Base-by-base conservation (phyloP, 2,797 vertebrate species). In the Lepidocolaptes lacrymiger region DNA sequence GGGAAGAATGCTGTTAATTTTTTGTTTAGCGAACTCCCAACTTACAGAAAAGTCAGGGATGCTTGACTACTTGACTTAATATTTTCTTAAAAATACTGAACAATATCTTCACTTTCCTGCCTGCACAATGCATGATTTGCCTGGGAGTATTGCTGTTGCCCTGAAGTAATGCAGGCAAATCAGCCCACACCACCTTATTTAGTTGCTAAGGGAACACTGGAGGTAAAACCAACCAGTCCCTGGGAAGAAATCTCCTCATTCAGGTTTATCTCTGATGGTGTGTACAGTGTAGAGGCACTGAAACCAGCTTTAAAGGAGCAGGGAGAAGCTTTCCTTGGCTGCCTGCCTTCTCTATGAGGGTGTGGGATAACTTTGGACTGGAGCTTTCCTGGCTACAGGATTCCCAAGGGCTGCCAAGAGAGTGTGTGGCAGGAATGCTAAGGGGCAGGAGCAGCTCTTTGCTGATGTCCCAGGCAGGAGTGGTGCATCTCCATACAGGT, bases 401-500 rank as follows among this genome's bases (percentile, higher is more conserved):
- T 52, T 77, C n/a, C 32, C 14, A 61, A 37, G 32, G 43, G 11
- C n/a, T 86, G 6, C 55, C 27, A 34, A 14, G 20, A 22, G 10
- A 0, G 2, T 22, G 22, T 55, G 11, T 20, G 27, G 21, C n/a
- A 64, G 58, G 23, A 51, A 37, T 32, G 12, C 18, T 11, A 32
- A 34, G 34, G 44, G 14, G 4, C 7, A 16, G 5, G 4, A 36
- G 43, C 21, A 9, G 4, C 48, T 66, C 3, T 14, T 44, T 6
- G 51, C 48, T 39, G 22, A 3, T 68, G 30, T 24, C 61, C 20
- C 32, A 41, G 23, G 26, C 8, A 27, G 48, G 52, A 49, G 30
- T 7, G 2, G 9, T 23, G 19, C 5, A 7, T 56, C 28, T 6
- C 3, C 12, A 6, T 51, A 1, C 4, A 13, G 19, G 4, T 5